Conservation (phyloP, 2,113 vertebrate genomes). For the Brachyhypopomus gauderio region DNA sequence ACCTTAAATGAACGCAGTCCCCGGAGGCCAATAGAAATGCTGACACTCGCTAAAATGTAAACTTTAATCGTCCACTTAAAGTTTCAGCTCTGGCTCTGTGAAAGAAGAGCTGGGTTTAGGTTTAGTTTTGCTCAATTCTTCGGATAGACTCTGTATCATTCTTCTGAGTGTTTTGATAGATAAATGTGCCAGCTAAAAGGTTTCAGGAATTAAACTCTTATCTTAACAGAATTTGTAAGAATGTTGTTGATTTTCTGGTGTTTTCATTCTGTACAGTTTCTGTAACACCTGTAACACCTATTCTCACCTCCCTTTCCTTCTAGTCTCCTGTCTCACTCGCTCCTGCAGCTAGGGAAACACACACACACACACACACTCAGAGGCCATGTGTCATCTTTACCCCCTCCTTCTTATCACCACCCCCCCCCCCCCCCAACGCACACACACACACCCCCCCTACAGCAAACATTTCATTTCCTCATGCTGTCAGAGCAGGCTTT, state of each 20-base stretch:
- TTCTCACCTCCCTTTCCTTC: neutral
- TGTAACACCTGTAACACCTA: constrained; percentile 24
- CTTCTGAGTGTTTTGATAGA: neutral
- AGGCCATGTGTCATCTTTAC: constrained; percentile 64
- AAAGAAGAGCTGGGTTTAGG: too few relatives aligned
- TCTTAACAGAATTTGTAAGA: neutral
- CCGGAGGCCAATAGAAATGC: too few relatives aligned
- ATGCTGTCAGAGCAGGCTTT: constrained; percentile 71
- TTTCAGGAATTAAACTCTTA: too few relatives aligned
- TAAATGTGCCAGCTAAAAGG: neutral
- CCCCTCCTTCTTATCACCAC: constrained; percentile 32
- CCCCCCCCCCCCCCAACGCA: constrained; percentile 36
- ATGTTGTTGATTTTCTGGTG: neutral
- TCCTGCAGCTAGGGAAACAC: constrained; percentile 26
- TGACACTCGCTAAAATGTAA: neutral
- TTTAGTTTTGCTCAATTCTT: too few relatives aligned
- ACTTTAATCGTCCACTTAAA: neutral
- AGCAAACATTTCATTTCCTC: constrained; percentile 81
- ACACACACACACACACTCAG: constrained; percentile 45
- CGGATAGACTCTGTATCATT: neutral
- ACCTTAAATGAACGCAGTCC: too few relatives aligned
- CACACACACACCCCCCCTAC: constrained; percentile 49
- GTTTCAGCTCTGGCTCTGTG: neutral
- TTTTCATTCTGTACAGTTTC: constrained; percentile 19
- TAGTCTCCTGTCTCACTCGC: neutral